A percentile compares a stretch with the other conserved stretches of the same genome.
Conservation (phyloP, 2,888 invertebrate genomes). For the Epirrhoe alternata region DNA sequence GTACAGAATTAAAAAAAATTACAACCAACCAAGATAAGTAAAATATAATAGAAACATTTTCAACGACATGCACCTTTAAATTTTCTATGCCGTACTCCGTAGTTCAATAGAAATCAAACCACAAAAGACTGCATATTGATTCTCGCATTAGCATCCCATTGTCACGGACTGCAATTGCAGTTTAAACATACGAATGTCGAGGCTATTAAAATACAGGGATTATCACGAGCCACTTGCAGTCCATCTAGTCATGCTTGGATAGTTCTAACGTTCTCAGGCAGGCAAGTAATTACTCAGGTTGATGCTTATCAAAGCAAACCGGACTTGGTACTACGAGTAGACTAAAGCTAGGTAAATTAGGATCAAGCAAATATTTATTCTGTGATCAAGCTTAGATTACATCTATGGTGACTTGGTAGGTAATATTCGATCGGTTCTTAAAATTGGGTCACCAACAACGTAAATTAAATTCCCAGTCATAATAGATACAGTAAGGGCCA, state of each 20-base stretch:
- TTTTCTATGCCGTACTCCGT: not conserved
- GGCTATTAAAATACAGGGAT: constrained; percentile 3
- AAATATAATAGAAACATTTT: no score
- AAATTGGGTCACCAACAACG: not conserved
- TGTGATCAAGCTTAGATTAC: not conserved
- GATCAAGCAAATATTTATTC: constrained; percentile 2
- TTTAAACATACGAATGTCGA: not conserved
- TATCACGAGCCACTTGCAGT: constrained; percentile 12
- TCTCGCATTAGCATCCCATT: not conserved
- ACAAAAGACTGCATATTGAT: not conserved
- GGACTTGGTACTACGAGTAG: constrained; percentile 7
- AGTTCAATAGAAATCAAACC: not conserved
- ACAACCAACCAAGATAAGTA: no score
- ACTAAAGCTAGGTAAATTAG: constrained; percentile 11
- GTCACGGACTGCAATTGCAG: not conserved
- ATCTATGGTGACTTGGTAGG: not conserved
- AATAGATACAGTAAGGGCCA: no score
- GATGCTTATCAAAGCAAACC: constrained; percentile 22
- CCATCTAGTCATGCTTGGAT: constrained; percentile 24
- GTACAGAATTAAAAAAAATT: not conserved
- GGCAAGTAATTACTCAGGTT: constrained; percentile 10
- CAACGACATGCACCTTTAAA: no score
- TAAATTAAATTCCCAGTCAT: no score
- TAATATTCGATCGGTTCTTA: not conserved
- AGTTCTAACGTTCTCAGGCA: constrained; percentile 23